A percentile compares a stretch with the other conserved stretches of the same genome.
phyloP scores from a whole-genome alignment of 2,797 vertebrate species.

The Hippopotamyrus pictus region DNA sequence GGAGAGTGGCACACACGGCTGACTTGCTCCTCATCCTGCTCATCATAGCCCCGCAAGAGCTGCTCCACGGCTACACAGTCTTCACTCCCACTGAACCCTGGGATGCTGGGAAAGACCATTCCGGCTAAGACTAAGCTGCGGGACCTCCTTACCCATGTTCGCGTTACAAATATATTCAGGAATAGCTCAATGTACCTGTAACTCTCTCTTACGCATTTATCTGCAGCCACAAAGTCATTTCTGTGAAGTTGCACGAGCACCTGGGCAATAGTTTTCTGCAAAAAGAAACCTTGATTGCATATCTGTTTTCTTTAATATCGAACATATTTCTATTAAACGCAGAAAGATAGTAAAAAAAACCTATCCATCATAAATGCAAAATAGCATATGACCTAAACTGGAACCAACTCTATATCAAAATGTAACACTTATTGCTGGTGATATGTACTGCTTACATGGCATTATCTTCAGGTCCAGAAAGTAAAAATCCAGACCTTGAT shows the following conservation, averaged over 20 bases:
- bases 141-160: background rate
- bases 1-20: slow-evolving; percentile 74
- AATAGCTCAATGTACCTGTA: slow-evolving; percentile 60
- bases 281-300: slow-evolving; percentile 6
- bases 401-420: background rate
- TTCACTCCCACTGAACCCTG: slow-evolving; percentile 91
- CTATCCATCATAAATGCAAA: background rate
- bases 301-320: background rate
- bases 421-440: background rate
- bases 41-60: slow-evolving; percentile 83
- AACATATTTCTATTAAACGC: background rate
- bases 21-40: slow-evolving; percentile 79
- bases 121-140: background rate
- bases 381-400: background rate
- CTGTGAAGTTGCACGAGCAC: slow-evolving; percentile 80
- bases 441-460: background rate
- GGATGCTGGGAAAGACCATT: slow-evolving; percentile 67
- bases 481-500: background rate
- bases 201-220: slow-evolving; percentile 78
- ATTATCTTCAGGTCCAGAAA: background rate
- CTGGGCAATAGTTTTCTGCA: slow-evolving; percentile 82
- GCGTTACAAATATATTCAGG: background rate
- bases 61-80: slow-evolving; percentile 86
- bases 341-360: background rate
- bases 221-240: slow-evolving; percentile 77